These are phyloP conservation scores for Ectemnius continuus DNA, from an alignment of 2,888 invertebrate genomes.

Conservation along the genomic window DNA sequence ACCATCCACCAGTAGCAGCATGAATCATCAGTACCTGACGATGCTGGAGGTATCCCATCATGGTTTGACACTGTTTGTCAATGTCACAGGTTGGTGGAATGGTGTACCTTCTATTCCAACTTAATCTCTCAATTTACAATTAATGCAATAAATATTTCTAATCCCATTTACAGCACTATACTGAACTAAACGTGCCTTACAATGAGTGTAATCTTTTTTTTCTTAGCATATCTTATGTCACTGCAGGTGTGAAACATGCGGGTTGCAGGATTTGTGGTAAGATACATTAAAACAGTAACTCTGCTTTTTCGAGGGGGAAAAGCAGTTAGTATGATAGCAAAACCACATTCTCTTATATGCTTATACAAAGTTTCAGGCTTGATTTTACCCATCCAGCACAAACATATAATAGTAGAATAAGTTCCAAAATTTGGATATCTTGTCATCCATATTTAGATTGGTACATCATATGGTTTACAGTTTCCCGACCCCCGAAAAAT, in stretches of 20 bases:
- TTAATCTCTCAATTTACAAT: conserved; percentile 57
- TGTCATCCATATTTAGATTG: conserved; percentile 27
- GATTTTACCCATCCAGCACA: conserved; percentile 9
- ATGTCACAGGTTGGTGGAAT: conserved; percentile 71
- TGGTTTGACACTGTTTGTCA: conserved; percentile 67
- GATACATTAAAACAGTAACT: conserved; percentile 64
- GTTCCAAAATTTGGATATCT: background rate
- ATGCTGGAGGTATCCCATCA: conserved; percentile 59
- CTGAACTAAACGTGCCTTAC: conserved; percentile 19
- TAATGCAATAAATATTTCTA: conserved; percentile 34
- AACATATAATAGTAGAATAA: background rate
- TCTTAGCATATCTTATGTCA: conserved; percentile 47
- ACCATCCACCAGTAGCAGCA: conserved; percentile 25
- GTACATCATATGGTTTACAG: conserved; percentile 80
- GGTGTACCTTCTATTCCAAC: conserved; percentile 63
- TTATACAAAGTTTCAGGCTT: conserved; percentile 7
- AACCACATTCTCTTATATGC: conserved; percentile 23
- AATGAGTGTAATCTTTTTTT: conserved; percentile 50
- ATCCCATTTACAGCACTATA: conserved; percentile 51
- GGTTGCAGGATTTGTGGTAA: conserved; percentile 63
- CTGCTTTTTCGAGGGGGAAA: conserved; percentile 78
- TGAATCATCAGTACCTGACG: conserved; percentile 43
- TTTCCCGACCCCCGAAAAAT: conserved; percentile 98
- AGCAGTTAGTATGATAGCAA: conserved; percentile 70
- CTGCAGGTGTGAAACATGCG: conserved; percentile 49